These are phyloP conservation scores for Chrysotoxum bicinctum DNA, from an alignment of 2,888 invertebrate species.

Conservation along the genomic window DNA sequence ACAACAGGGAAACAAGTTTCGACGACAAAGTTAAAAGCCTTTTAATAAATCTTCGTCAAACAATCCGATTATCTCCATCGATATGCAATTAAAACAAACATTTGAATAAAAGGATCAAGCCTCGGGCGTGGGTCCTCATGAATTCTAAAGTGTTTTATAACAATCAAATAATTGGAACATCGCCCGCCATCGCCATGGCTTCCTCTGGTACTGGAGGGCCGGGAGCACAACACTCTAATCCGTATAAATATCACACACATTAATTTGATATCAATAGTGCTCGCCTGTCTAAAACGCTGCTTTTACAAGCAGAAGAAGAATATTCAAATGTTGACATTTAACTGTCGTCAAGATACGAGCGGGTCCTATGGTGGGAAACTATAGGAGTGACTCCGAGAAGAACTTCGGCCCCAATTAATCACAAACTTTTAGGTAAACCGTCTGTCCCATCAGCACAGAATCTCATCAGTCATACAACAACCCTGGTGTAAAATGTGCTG, in stretches of 20 bases:
- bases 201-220: too few species aligned
- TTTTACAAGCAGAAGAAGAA: constrained; percentile 34
- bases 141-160: constrained; percentile 27
- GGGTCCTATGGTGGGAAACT: not conserved
- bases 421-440: constrained; percentile 61
- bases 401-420: constrained; percentile 58
- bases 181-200: not conserved
- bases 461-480: constrained; percentile 61
- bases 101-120: constrained; percentile 41
- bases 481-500: constrained; percentile 34
- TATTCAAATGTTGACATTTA: constrained; percentile 60
- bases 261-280: constrained; percentile 57
- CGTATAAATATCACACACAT: constrained; percentile 46
- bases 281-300: not conserved
- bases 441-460: constrained; percentile 66
- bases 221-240: constrained; percentile 30
- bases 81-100: constrained; percentile 36
- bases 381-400: constrained; percentile 31
- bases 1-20: not conserved
- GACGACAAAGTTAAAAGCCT: constrained; percentile 19
- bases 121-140: constrained; percentile 22
- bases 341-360: constrained; percentile 39
- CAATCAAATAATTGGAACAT: constrained; percentile 42
- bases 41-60: constrained; percentile 28
- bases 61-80: constrained; percentile 39